A percentile compares a stretch with the other conserved stretches of the same genome.
Evolutionary conservation across 2,888 invertebrate genomes (phyloP).

Genomic region (Eurois occulta): DNA sequence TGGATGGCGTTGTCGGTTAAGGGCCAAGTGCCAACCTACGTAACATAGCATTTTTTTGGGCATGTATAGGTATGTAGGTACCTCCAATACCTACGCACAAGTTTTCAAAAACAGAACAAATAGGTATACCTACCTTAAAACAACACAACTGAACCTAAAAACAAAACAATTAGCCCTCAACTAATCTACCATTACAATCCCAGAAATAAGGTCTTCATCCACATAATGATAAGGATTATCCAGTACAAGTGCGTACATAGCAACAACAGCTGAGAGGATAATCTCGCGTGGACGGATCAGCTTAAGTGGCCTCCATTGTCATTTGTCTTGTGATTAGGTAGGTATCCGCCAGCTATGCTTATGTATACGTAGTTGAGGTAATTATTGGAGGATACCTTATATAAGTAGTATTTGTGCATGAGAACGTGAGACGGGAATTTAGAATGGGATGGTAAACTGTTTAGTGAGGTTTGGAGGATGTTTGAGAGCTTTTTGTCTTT

Average conservation of each 20-base stretch:
- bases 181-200: slow-evolving; percentile 22
- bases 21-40: neutral
- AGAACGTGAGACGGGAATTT: neutral
- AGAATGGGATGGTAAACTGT: neutral
- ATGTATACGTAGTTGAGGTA: slow-evolving; percentile 47
- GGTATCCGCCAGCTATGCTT: slow-evolving; percentile 43
- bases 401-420: neutral
- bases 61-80: neutral
- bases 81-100: neutral
- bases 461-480: neutral
- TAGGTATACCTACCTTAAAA: neutral
- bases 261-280: slow-evolving; percentile 61
- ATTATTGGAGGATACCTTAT: slow-evolving; percentile 51
- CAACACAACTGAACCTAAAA: slow-evolving; percentile 7
- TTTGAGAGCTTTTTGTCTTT: neutral
- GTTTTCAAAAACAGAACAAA: neutral
- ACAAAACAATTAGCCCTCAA: slow-evolving; percentile 34
- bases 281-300: slow-evolving; percentile 72
- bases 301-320: slow-evolving; percentile 71
- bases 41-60: neutral
- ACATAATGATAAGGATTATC: slow-evolving; percentile 57
- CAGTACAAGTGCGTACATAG: slow-evolving; percentile 47
- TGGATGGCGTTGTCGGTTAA: neutral
- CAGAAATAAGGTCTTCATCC: slow-evolving; percentile 43
- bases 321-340: slow-evolving; percentile 73